phyloP scores from a whole-genome alignment of 2,888 invertebrate species.

The Incurvaria masculella region DNA sequence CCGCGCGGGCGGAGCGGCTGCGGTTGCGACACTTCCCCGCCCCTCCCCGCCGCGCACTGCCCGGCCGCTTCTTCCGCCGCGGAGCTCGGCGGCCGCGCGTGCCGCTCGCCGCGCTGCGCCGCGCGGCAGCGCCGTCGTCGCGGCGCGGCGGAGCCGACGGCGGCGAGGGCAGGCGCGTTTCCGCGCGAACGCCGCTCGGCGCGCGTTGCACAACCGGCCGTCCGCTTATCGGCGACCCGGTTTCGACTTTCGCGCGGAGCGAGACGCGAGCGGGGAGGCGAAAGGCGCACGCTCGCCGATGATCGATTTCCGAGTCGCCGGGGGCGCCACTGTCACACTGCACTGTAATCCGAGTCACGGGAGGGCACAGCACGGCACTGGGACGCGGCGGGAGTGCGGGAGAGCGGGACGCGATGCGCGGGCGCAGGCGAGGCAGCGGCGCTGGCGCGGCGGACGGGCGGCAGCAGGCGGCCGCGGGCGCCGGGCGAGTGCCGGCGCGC shows the following conservation, averaged over 20 bases:
- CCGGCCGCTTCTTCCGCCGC: not conserved
- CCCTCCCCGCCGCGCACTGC: not conserved
- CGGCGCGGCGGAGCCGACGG: slow-evolving; percentile 52
- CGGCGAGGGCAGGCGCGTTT: slow-evolving; percentile 46
- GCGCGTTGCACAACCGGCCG: slow-evolving; percentile 35
- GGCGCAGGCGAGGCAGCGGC: slow-evolving; percentile 17
- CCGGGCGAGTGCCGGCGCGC: slow-evolving; percentile 34
- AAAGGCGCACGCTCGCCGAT: slow-evolving; percentile 22
- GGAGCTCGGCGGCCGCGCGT: slow-evolving; percentile 27
- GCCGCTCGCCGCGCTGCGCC: slow-evolving; percentile 24
- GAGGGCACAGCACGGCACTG: slow-evolving; percentile 28
- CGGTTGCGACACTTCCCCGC: slow-evolving; percentile 12
- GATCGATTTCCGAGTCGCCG: slow-evolving; percentile 15
- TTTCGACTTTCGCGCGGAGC: slow-evolving; percentile 39
- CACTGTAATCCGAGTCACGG: slow-evolving; percentile 39
- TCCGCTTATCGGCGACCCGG: slow-evolving; percentile 40
- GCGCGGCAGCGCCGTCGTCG: slow-evolving; percentile 43
- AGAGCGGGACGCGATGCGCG: slow-evolving; percentile 18
- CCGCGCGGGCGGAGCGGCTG: not conserved
- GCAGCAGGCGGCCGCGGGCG: slow-evolving; percentile 56
- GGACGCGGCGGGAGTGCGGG: slow-evolving; percentile 11
- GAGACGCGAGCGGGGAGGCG: slow-evolving; percentile 13
- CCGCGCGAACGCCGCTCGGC: slow-evolving; percentile 46
- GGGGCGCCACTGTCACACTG: slow-evolving; percentile 26
- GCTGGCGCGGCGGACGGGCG: slow-evolving; percentile 24